Evolutionary conservation across 2,797 vertebrate genomes (phyloP).

Genomic region (Prunella strophiata): DNA sequence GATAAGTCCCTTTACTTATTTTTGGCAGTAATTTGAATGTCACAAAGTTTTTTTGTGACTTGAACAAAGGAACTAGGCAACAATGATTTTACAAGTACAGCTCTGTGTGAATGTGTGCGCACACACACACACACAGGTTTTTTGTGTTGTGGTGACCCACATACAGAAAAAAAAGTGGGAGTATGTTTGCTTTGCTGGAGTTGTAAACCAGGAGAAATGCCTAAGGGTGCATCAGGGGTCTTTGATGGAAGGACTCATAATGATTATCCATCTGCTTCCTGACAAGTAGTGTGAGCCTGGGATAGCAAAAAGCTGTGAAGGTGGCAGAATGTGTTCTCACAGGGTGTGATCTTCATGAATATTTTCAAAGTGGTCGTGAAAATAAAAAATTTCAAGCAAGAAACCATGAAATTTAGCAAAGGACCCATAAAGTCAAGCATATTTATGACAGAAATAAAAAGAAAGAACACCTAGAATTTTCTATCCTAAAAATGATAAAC

Average conservation of each 20-base stretch:
- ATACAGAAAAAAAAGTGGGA: background rate
- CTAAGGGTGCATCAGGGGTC: constrained; percentile 4
- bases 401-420: background rate
- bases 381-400: background rate
- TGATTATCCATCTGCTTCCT: constrained; percentile 42
- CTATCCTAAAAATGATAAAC: background rate
- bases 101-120: no score
- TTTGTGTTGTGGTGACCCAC: background rate
- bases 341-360: background rate
- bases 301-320: constrained; percentile 14
- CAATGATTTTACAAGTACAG: background rate
- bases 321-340: constrained; percentile 32
- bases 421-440: background rate
- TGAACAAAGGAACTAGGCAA: background rate
- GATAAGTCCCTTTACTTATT: background rate
- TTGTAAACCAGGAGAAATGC: background rate
- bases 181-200: background rate
- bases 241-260: constrained; percentile 24
- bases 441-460: background rate
- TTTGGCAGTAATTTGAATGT: background rate
- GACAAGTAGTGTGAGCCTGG: constrained; percentile 35
- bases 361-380: constrained; percentile 7
- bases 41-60: background rate
- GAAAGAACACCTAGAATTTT: background rate
- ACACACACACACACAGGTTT: fast-evolving